Conservation (phyloP, 2,113 vertebrate species). For the Tyto alba region DNA sequence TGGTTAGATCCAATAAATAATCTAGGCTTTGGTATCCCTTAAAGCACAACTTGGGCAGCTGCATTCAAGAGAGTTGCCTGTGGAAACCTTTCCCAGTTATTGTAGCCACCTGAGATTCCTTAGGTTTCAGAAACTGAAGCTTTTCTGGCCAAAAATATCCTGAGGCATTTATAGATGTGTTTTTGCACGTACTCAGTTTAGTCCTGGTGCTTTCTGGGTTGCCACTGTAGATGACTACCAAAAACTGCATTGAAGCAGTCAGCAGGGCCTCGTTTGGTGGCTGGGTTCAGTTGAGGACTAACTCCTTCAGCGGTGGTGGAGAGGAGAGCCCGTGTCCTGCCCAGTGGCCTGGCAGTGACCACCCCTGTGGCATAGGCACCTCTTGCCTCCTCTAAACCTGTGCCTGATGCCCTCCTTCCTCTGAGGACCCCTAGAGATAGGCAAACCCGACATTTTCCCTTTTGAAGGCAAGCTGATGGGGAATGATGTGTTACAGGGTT, state of each 20-base stretch:
- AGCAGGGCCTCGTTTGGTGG: not conserved
- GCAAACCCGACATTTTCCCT: not conserved
- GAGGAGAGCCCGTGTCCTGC: not conserved
- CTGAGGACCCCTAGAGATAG: not conserved
- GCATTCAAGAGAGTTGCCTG: not conserved
- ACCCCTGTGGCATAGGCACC: not conserved
- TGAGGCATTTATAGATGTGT: not conserved
- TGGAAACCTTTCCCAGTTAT: not conserved
- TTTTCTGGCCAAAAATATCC: not conserved
- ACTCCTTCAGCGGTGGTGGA: not conserved
- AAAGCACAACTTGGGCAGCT: not conserved
- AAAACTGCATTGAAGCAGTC: not conserved
- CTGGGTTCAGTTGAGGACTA: not conserved
- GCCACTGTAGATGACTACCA: not conserved
- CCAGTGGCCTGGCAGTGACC: not conserved
- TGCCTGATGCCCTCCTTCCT: not conserved
- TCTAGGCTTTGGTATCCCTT: not conserved
- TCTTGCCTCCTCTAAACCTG: not conserved
- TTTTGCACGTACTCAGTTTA: not conserved
- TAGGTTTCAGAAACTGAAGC: not conserved
- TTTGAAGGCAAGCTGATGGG: not conserved
- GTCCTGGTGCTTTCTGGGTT: not conserved
- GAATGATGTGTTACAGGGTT: not conserved
- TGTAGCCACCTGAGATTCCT: not conserved
- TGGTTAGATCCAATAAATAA: not conserved